Evolutionary conservation across 2,888 invertebrate species (phyloP).

Genomic region (Leptarthrus brevirostris): DNA sequence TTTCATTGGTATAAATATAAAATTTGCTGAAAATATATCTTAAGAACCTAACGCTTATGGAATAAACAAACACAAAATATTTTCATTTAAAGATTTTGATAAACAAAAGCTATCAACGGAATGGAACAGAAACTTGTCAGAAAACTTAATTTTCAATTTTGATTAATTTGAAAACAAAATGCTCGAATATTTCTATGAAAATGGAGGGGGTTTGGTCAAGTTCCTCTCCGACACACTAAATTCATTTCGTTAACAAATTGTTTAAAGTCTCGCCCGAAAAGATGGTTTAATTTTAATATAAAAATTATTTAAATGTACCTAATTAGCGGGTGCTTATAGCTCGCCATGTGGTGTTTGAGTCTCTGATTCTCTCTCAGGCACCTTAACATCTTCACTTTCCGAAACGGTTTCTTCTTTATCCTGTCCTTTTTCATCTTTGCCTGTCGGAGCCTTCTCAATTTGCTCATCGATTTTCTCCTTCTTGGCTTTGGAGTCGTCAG

Average conservation of each 20-base stretch:
- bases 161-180: background rate
- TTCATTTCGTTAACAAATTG: background rate
- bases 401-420: background rate
- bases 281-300: background rate
- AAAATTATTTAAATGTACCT: conserved; percentile 28
- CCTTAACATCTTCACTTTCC: background rate
- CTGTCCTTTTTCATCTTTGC: background rate
- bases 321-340: conserved; percentile 33
- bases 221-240: background rate
- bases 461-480: background rate
- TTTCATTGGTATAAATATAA: background rate
- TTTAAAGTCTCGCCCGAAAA: background rate
- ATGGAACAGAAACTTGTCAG: background rate
- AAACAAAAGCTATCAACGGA: background rate
- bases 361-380: conserved; percentile 43
- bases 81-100: background rate
- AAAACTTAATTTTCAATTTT: conserved; percentile 1
- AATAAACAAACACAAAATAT: background rate
- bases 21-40: conserved; percentile 6
- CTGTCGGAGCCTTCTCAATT: background rate
- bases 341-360: conserved; percentile 52
- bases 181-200: background rate
- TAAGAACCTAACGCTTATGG: conserved; percentile 8
- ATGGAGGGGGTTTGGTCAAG: background rate
- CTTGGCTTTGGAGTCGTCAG: background rate